A percentile compares a stretch with the other conserved stretches of the same genome.
These are phyloP conservation scores for Callipepla squamata DNA, from an alignment of 2,113 vertebrate genomes.

Conservation along the genomic window DNA sequence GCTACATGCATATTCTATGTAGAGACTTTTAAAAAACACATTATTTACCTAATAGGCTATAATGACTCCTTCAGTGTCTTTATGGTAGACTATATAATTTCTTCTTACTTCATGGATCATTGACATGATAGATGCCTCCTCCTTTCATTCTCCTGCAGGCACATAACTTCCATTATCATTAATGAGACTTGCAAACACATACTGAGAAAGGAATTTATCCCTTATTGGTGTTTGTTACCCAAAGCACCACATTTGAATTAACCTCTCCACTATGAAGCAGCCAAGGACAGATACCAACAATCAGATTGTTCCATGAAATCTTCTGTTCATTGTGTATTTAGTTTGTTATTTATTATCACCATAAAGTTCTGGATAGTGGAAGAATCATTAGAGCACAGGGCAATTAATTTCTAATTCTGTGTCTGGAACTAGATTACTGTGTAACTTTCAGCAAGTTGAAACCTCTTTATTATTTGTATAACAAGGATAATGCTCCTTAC, in stretches of 20 bases:
- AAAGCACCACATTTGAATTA: conserved; percentile 44
- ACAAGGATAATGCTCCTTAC: background rate
- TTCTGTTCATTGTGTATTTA: background rate
- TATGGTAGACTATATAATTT: conserved; percentile 59
- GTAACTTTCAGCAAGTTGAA: conserved; percentile 3
- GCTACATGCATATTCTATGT: conserved; percentile 26
- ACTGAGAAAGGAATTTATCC: conserved; percentile 50
- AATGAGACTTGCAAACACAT: conserved; percentile 62
- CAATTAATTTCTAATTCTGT: conserved; percentile 32
- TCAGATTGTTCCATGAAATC: background rate
- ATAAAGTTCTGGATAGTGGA: background rate
- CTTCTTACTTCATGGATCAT: conserved; percentile 69
- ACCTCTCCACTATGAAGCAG: background rate
- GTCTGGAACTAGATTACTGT: background rate
- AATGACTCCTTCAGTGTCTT: conserved; percentile 46
- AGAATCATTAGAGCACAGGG: background rate
- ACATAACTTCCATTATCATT: conserved; percentile 66
- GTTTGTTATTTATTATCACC: conserved; percentile 45
- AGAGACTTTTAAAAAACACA: conserved; percentile 43
- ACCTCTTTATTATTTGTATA: conserved; percentile 6
- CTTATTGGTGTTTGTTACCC: conserved; percentile 40
- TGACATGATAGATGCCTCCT: conserved; percentile 56
- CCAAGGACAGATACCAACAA: conserved; percentile 3
- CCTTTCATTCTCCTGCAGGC: conserved; percentile 52
- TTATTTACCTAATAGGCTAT: conserved; percentile 68